Evolutionary conservation across 1,140 invertebrate genomes (phyloP).

Genomic region (Cephus cinctus): DNA sequence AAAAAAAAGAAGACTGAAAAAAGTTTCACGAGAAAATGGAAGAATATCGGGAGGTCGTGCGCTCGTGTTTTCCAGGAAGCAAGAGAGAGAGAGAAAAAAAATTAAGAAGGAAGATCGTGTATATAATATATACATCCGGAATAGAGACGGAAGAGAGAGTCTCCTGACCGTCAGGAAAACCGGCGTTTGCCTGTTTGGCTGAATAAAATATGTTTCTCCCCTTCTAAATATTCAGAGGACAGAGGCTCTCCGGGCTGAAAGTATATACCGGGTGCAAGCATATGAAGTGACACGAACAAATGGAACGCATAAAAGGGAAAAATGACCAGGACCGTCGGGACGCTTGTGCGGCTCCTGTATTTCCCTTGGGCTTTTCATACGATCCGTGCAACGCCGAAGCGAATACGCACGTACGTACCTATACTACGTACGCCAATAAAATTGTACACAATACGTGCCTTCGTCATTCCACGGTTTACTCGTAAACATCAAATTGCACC

Average conservation of each 20-base stretch:
- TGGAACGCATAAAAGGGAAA: slow-evolving; percentile 50
- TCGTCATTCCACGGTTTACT: too few species aligned
- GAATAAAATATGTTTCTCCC: slow-evolving; percentile 42
- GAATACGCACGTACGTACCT: too few species aligned
- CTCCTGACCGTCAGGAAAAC: slow-evolving; percentile 16
- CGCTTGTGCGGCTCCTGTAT: slow-evolving; percentile 35
- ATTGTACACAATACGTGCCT: too few species aligned
- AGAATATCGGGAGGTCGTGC: too few species aligned
- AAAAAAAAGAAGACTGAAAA: slow-evolving; percentile 5
- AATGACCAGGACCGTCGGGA: slow-evolving; percentile 43
- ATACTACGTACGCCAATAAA: too few species aligned
- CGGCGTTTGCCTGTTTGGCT: slow-evolving; percentile 25
- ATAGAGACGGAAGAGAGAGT: neutral
- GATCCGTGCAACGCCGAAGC: slow-evolving; percentile 27
- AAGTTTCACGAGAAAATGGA: slow-evolving; percentile 8
- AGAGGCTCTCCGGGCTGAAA: slow-evolving; percentile 9
- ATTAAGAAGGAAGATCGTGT: neutral
- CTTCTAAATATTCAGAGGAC: slow-evolving; percentile 43
- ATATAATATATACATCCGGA: neutral
- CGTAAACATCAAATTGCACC: too few species aligned
- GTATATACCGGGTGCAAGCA: slow-evolving; percentile 15
- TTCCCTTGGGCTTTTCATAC: slow-evolving; percentile 38
- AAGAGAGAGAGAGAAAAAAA: neutral
- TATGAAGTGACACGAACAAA: slow-evolving; percentile 44
- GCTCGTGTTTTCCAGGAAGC: too few species aligned